phyloP scores from a whole-genome alignment of 2,797 vertebrate species.

The Manis crassicaudata region DNA sequence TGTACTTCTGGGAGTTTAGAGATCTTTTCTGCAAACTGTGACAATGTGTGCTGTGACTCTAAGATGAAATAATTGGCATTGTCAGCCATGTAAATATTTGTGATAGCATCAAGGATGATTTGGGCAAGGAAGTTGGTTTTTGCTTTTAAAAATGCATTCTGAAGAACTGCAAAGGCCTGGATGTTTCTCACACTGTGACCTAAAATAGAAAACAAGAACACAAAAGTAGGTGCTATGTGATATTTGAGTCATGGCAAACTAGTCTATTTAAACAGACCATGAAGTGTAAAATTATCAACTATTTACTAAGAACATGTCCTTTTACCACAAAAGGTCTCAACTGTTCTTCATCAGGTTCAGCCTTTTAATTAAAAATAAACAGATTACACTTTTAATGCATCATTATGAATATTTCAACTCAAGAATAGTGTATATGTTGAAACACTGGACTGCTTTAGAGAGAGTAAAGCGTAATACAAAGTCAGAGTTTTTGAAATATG shows the following conservation, averaged over 20 bases:
- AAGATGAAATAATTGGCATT: conserved; percentile 98
- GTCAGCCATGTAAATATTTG: conserved; percentile 95
- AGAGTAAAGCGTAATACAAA: not conserved
- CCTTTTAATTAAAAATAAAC: conserved; percentile 50
- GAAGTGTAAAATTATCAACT: not conserved
- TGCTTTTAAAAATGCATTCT: conserved; percentile 96
- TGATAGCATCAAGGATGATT: conserved; percentile 96
- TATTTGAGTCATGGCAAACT: not conserved
- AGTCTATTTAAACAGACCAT: conserved; percentile 14
- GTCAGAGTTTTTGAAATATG: not conserved
- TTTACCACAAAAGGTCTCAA: not conserved
- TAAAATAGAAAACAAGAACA: conserved; percentile 67
- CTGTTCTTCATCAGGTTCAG: conserved; percentile 14
- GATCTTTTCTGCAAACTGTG: conserved; percentile 97
- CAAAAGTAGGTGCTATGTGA: conserved; percentile 55
- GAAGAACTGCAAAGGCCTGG: conserved; percentile 97
- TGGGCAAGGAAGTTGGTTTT: conserved; percentile 94
- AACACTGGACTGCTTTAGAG: not conserved
- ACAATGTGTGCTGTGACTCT: conserved; percentile 97
- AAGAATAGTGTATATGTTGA: not conserved
- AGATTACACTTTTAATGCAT: not conserved
- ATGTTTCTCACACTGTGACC: conserved; percentile 97
- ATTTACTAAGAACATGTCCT: not conserved
- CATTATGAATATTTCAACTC: not conserved
- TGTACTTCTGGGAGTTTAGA: conserved; percentile 94